Percentiles rank a stretch among this genome's conserved stretches.
Conservation (phyloP, 2,888 invertebrate species). For the Sarcophaga subvicina region DNA sequence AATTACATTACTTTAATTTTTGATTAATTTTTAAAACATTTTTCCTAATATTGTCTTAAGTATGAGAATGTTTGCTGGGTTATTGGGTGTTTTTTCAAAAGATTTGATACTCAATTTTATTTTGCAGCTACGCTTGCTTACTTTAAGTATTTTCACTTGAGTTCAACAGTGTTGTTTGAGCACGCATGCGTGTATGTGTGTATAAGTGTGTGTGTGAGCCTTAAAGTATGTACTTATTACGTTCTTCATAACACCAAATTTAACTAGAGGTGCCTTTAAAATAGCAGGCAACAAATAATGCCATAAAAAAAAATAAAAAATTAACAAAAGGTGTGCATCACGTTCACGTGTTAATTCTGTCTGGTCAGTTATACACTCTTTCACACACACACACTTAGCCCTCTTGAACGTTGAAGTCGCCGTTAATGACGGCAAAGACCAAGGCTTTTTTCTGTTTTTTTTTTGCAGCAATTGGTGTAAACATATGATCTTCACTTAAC, state of each 20-base stretch:
- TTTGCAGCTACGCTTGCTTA: conserved; percentile 9
- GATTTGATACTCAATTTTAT: neutral
- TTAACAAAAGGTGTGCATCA: conserved; percentile 59
- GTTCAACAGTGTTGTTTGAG: neutral
- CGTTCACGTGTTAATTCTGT: conserved; percentile 66
- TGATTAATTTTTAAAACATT: neutral
- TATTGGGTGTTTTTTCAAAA: neutral
- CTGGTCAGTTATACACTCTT: conserved; percentile 24
- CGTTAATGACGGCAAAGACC: conserved; percentile 1
- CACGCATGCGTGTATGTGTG: neutral
- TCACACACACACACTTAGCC: conserved; percentile 2
- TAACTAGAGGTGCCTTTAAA: conserved; percentile 36
- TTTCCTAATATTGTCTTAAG: neutral
- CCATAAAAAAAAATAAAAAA: conserved; percentile 29
- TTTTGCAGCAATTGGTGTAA: conserved; percentile 36
- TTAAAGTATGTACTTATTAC: conserved; percentile 41
- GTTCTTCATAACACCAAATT: conserved; percentile 61
- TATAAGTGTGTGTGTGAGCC: neutral
- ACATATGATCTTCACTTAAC: conserved; percentile 55
- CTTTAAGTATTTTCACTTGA: neutral
- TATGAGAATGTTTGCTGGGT: neutral
- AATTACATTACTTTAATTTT: neutral
- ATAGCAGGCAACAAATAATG: neutral
- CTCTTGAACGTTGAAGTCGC: neutral
- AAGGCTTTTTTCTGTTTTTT: neutral